Percentiles rank a stretch among this genome's conserved stretches.
Evolutionary conservation across 2,113 vertebrate species (phyloP).

Genomic region (Myanophis thanlyinensis): DNA sequence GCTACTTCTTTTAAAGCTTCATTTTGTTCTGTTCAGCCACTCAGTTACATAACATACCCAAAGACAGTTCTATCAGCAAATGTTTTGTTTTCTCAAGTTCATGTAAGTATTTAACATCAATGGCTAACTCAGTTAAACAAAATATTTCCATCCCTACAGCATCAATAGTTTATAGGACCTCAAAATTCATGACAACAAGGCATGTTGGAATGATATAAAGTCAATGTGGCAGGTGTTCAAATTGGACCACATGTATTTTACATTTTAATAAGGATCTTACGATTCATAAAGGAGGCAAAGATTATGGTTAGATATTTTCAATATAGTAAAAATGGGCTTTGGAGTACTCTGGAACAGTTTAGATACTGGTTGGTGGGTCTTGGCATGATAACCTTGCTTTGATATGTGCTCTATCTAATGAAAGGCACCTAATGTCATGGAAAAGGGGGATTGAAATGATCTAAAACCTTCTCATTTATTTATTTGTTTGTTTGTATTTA

Average conservation of each 20-base stretch:
- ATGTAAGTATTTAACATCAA: not conserved
- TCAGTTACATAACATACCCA: not conserved
- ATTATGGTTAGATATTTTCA: not conserved
- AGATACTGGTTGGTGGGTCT: not conserved
- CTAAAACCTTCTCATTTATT: conserved; percentile 43
- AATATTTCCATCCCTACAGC: not conserved
- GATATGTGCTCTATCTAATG: not conserved
- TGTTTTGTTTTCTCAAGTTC: not conserved
- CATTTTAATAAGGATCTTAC: not conserved
- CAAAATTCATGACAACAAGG: not conserved
- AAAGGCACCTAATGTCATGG: not conserved
- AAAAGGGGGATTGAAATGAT: not conserved
- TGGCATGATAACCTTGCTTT: not conserved
- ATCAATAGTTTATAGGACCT: not conserved
- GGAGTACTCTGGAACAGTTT: not conserved
- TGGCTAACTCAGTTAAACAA: not conserved
- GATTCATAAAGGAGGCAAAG: not conserved
- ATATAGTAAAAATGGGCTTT: not conserved
- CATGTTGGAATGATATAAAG: not conserved
- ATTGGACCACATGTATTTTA: conserved; percentile 40
- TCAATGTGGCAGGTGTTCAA: not conserved
- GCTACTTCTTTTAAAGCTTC: not conserved
- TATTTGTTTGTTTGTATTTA: not conserved
- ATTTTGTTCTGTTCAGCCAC: not conserved
- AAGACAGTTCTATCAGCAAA: not conserved